A percentile compares a stretch with the other conserved stretches of the same genome.
Conservation (phyloP, 1,140 invertebrate genomes). For the Tetramorium simillimum region DNA sequence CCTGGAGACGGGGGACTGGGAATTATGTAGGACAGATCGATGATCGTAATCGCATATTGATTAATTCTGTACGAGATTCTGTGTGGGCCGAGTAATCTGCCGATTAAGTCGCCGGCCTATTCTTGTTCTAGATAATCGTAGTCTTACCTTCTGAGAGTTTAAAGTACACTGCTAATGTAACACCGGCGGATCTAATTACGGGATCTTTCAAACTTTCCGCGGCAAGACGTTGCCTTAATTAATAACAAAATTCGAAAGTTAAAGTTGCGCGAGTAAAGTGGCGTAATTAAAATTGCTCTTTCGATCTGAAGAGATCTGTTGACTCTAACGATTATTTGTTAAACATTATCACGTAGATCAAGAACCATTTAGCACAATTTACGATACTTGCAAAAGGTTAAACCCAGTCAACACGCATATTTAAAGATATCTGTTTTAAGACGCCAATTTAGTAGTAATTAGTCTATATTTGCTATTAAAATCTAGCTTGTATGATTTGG, state of each 20-base stretch:
- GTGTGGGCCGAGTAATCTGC: not conserved
- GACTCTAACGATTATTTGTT: not conserved
- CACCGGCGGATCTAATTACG: not conserved
- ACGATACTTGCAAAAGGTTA: not conserved
- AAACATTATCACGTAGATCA: too few relatives aligned
- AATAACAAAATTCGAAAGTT: slow-evolving; percentile 10
- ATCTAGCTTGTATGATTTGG: not conserved
- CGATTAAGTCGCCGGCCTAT: not conserved
- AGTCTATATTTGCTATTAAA: not conserved
- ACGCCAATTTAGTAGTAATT: too few relatives aligned
- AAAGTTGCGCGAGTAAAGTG: not conserved
- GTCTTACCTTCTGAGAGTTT: not conserved
- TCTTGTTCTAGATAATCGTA: not conserved
- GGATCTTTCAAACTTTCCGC: slow-evolving; percentile 4
- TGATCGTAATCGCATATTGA: slow-evolving; percentile 50
- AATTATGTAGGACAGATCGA: slow-evolving; percentile 50
- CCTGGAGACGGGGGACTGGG: not conserved
- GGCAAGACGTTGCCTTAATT: not conserved
- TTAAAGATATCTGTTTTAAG: too few relatives aligned
- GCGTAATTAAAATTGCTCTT: not conserved
- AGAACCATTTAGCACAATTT: not conserved
- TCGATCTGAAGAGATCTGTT: not conserved
- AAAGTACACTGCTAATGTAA: slow-evolving; percentile 1
- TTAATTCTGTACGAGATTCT: slow-evolving; percentile 28
- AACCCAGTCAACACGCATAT: not conserved